Evolutionary conservation across 2,113 vertebrate species (phyloP).

Genomic region (Misgurnus anguillicaudatus): DNA sequence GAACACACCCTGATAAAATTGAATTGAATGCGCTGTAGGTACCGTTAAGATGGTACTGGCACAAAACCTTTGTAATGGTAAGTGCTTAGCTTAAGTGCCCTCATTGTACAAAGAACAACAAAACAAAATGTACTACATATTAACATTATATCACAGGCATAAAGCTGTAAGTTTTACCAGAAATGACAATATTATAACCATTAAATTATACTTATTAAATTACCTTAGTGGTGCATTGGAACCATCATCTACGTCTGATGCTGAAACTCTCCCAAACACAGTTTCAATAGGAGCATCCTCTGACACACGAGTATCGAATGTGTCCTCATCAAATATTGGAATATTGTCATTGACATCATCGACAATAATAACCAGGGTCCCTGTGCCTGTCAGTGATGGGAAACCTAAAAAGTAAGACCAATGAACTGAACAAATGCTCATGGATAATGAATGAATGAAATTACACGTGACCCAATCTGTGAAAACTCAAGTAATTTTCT

Average conservation of each 20-base stretch:
- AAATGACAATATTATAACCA: neutral
- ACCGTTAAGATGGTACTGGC: no score
- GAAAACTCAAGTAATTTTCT: no score
- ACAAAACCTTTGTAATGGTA: no score
- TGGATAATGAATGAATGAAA: neutral
- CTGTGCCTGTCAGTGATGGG: constrained; percentile 70
- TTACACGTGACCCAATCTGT: no score
- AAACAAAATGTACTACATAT: no score
- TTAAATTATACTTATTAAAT: neutral
- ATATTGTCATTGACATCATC: constrained; percentile 76
- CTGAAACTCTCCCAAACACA: constrained; percentile 66
- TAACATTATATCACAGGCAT: neutral
- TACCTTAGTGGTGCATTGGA: constrained; percentile 71
- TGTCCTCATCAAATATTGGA: constrained; percentile 65
- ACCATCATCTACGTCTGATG: constrained; percentile 70
- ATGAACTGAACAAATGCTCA: neutral
- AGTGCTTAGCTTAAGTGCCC: no score
- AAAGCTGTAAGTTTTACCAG: neutral
- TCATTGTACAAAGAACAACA: no score
- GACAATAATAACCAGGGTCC: constrained; percentile 68
- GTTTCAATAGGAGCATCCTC: constrained; percentile 70
- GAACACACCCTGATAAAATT: no score
- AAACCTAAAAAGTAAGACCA: constrained; percentile 62
- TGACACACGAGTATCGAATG: constrained; percentile 64
- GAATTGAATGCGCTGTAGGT: no score